Percentiles rank a stretch among this genome's conserved stretches.
These are phyloP conservation scores for Paramacrobiotus metropolitanus DNA, from an alignment of 1,140 invertebrate species.

Conservation along the genomic window DNA sequence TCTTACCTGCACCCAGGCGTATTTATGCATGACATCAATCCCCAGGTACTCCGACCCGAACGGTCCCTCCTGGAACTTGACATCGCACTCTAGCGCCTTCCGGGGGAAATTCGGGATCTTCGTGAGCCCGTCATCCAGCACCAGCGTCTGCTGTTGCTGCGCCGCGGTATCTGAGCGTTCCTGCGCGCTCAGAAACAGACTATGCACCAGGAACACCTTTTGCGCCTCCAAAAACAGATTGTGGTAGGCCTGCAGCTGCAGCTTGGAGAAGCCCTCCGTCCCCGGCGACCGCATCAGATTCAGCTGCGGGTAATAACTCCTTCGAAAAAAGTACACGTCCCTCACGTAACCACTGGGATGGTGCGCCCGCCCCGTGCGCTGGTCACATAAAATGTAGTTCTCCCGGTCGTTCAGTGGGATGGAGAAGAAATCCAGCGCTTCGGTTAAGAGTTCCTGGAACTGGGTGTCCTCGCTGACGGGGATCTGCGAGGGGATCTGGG, in stretches of 20 bases:
- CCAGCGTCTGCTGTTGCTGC: slow-evolving; percentile 76
- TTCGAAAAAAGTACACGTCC: slow-evolving; percentile 96
- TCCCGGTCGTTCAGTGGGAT: slow-evolving; percentile 68
- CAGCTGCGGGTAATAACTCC: slow-evolving; percentile 90
- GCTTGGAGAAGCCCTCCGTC: slow-evolving; percentile 61
- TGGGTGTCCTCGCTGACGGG: slow-evolving; percentile 96
- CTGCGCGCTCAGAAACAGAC: slow-evolving; percentile 25
- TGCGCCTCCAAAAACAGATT: slow-evolving; percentile 93
- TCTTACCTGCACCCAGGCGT: slow-evolving; percentile 66
- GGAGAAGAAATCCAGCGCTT: slow-evolving; percentile 89
- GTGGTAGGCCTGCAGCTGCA: slow-evolving; percentile 72
- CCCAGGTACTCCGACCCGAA: slow-evolving; percentile 73
- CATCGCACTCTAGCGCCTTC: slow-evolving; percentile 85
- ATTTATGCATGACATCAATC: slow-evolving; percentile 87
- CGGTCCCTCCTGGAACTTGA: slow-evolving; percentile 70
- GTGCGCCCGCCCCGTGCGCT: slow-evolving; percentile 89
- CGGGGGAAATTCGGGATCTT: slow-evolving; percentile 93
- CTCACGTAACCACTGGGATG: slow-evolving; percentile 78
- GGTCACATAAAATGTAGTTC: slow-evolving; percentile 83
- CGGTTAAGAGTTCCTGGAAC: slow-evolving; percentile 78
- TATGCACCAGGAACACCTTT: slow-evolving; percentile 38
- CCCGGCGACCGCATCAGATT: slow-evolving; percentile 80
- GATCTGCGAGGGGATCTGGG: slow-evolving; percentile 89
- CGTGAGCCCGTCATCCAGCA: slow-evolving; percentile 94
- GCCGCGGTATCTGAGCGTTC: slow-evolving; percentile 21